Evolutionary conservation across 2,113 vertebrate genomes (phyloP), one percentile per base, ranked within the genome.

Genomic region (Nerophis lumbriciformis): DNA sequence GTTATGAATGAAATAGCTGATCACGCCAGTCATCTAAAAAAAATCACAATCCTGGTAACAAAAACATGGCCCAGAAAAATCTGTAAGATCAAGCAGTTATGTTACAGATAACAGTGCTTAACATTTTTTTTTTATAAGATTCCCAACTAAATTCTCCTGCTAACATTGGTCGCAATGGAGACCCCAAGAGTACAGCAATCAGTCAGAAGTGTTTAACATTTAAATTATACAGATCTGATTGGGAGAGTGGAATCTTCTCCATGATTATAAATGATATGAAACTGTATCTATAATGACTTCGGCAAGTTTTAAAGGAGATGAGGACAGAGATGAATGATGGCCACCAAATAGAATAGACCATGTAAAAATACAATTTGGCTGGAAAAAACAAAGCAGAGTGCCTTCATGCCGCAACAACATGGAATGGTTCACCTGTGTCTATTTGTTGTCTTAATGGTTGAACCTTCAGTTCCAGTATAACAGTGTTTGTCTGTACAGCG

Each of bases 381-480:
- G 19, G 9, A 16, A 10, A 51, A 51, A 4, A 15, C 6, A n/a
- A 51, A 7, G 8, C 14, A 51, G n/a, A 51, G 19, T 8, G 65
- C 10, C 39, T 53, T 9, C 10, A n/a, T 52, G 7, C 21, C 35
- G 38, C n/a, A 13, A 53, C 2, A 10, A 65, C 12, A 59, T 6
- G 44, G 35, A 8, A 50, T 21, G 4, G 1, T 7, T 19, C 16
- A 11, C 38, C 62, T 42, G 44, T 47, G 1, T 38, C 6, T 51
- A 16, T 51, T 38, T 37, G 28, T 16, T 12, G 12, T 48, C 35
- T 45, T 35, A 6, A 36, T 28, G 8, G 44, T 10, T 15, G 12
- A 66, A 19, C 12, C 3, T 69, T 37, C 48, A 42, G 48, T 69
- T 66, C 7, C 52, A 11, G 61, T 50, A 42, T 13, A 16, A n/a